Conservation (phyloP, 2,797 vertebrate genomes). For the Pantherophis alleghaniensis region DNA sequence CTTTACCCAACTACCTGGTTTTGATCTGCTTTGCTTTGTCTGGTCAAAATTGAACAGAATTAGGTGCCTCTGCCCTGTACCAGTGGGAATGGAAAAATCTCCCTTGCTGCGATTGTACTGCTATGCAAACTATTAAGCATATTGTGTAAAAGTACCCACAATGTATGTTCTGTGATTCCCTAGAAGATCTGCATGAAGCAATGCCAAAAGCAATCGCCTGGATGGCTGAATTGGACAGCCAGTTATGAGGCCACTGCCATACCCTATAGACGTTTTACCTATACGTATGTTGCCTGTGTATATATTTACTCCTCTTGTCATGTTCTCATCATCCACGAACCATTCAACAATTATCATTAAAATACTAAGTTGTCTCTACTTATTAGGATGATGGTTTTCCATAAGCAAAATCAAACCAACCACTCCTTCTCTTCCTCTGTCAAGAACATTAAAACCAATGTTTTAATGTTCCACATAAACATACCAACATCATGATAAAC, state of each 20-base stretch:
- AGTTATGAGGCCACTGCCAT: not conserved
- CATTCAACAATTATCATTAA: not conserved
- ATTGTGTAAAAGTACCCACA: not conserved
- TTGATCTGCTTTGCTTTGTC: not conserved
- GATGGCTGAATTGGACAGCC: not conserved
- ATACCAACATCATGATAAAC: not conserved
- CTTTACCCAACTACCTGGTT: not conserved
- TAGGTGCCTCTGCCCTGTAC: not conserved
- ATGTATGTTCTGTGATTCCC: no score
- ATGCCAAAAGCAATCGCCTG: not conserved
- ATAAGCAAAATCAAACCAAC: not conserved
- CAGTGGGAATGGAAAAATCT: not conserved
- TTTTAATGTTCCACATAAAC: not conserved
- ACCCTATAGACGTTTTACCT: not conserved
- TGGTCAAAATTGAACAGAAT: not conserved
- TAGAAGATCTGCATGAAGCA: not conserved
- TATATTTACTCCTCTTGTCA: not conserved
- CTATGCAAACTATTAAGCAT: not conserved
- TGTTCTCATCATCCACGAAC: not conserved
- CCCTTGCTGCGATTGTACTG: not conserved
- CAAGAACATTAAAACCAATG: not conserved
- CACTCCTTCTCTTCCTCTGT: not conserved
- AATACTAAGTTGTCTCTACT: not conserved
- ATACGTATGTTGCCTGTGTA: not conserved
- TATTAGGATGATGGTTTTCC: not conserved